Base-by-base conservation (phyloP, 2,797 vertebrate species). In the Sebastes steindachneri region DNA sequence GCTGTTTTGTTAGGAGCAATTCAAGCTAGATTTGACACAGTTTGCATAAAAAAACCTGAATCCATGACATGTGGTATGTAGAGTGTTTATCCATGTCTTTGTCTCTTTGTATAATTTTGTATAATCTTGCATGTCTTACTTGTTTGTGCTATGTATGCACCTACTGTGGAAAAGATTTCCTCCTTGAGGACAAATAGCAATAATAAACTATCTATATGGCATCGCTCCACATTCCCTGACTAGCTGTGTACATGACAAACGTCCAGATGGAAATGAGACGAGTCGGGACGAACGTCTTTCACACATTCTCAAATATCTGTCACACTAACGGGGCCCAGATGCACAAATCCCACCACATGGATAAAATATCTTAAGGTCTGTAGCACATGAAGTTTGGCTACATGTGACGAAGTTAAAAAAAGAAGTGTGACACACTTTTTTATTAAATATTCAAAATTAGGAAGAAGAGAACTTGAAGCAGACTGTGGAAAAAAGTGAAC, bases 321-420 rank as follows among this genome's bases (percentile, higher is more conserved):
- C 75, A 77, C 57, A 55, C 77, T 73, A 87, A 88, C 60, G 7
- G 55, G 66, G 51, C 68, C 82, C 85, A 90, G 86, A 86, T 84
- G 70, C 63, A 69, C 37, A 70, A 77, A 87, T 63, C 48, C 26
- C n/a, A 21, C 48, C 73, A 53, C 71, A 73, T 9, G 77, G 77
- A 83, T 68, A 58, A 76, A 64, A 71, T 72, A 63, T 80, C 77
- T 54, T 37, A 77, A 82, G 78, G 79, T 77, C 7, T 83, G 33
- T 26, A 53, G 80, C 72, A 35, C 19, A 23, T 63, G 51, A 51
- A 15, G 35, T 68, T 33, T 69, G 62, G 14, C 73, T 26, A 15
- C 28, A 57, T 37, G 53, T 67, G 51, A 77, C 73, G 58, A 53
- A 53, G 19, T 53, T 7, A 10, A 54, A 14, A 70, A 62, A 60